Evolutionary conservation across 2,113 vertebrate genomes (phyloP).

Genomic region (Myotis davidii): DNA sequence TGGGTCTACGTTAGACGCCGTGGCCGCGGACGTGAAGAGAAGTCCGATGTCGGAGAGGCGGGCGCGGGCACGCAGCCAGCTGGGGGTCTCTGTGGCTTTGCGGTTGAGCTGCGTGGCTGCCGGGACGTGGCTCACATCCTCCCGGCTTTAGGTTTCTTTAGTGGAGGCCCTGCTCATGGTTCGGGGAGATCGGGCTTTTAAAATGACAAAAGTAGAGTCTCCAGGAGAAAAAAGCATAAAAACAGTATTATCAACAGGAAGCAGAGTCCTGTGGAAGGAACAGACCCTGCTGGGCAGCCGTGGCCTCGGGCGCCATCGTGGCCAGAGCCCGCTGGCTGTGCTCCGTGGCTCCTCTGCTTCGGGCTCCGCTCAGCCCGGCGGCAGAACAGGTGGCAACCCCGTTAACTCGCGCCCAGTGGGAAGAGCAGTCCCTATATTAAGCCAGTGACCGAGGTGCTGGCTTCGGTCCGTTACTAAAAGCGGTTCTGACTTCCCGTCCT

Average conservation of each 20-base stretch:
- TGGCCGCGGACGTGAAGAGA: neutral
- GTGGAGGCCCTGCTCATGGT: accelerated
- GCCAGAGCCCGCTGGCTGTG: neutral
- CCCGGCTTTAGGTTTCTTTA: neutral
- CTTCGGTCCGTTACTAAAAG: slow-evolving; percentile 65
- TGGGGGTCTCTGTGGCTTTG: accelerated
- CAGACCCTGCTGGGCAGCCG: accelerated
- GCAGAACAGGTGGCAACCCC: neutral
- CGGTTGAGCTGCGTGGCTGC: accelerated
- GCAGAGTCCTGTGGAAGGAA: accelerated
- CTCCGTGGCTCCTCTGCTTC: accelerated
- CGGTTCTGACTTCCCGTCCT: neutral
- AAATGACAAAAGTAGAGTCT: neutral
- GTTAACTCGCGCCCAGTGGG: neutral
- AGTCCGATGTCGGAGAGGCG: accelerated
- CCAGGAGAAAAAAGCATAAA: no score
- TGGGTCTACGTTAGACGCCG: accelerated
- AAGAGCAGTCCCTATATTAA: slow-evolving; percentile 65
- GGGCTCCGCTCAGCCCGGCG: neutral
- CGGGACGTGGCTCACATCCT: accelerated
- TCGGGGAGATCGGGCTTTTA: neutral
- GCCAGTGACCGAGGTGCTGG: slow-evolving; percentile 8
- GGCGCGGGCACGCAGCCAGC: accelerated
- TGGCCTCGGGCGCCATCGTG: accelerated
- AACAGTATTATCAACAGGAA: accelerated